These are phyloP conservation scores for Leptinotarsa texana DNA, from an alignment of 1,140 invertebrate genomes.

Conservation along the genomic window DNA sequence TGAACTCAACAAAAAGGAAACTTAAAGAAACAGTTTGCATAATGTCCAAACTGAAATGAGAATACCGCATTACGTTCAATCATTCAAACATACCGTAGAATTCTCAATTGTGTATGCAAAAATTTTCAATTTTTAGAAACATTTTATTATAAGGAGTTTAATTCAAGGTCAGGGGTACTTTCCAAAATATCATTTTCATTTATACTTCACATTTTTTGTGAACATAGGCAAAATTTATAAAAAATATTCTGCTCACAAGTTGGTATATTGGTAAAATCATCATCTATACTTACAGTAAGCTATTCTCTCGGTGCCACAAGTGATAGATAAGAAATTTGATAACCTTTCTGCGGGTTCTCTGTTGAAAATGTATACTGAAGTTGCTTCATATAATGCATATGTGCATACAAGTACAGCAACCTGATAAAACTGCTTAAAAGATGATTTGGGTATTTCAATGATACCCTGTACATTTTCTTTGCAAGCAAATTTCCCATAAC, in stretches of 20 bases:
- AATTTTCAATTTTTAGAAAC: too few relatives aligned
- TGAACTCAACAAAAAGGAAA: too few relatives aligned
- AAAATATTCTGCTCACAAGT: too few relatives aligned
- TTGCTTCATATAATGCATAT: slow-evolving; percentile 57
- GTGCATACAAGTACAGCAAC: slow-evolving; percentile 62
- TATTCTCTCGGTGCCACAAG: slow-evolving; percentile 58
- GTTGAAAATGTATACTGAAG: slow-evolving; percentile 58
- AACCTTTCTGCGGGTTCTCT: slow-evolving; percentile 56
- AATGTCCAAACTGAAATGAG: too few relatives aligned
- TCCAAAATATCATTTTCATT: not conserved
- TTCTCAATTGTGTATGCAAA: too few relatives aligned
- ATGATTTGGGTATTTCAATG: slow-evolving; percentile 73
- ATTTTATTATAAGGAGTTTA: too few relatives aligned
- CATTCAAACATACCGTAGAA: too few relatives aligned
- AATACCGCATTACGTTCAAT: too few relatives aligned
- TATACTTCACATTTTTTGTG: not conserved
- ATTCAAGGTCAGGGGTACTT: not conserved
- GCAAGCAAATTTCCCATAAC: slow-evolving; percentile 71
- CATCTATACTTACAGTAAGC: slow-evolving; percentile 58
- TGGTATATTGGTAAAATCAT: too few relatives aligned
- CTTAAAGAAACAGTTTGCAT: too few relatives aligned
- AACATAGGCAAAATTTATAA: slow-evolving; percentile 20
- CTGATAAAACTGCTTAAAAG: slow-evolving; percentile 76
- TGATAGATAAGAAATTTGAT: slow-evolving; percentile 57
- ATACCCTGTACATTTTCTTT: slow-evolving; percentile 54